Conservation (phyloP, 1,140 invertebrate genomes). For the Platorchestia sp. region DNA sequence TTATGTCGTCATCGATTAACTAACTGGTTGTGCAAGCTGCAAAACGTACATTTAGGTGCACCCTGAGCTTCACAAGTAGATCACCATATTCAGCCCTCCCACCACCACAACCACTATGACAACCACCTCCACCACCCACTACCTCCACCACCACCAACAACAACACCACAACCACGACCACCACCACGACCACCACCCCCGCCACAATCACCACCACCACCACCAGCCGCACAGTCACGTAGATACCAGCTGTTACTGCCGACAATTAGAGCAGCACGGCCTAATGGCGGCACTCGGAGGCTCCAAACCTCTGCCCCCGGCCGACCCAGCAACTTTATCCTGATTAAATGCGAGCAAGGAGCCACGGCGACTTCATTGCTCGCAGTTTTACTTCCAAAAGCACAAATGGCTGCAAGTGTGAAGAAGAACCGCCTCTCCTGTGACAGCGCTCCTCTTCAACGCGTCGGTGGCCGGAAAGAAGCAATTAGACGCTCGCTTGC, state of each 20-base stretch:
- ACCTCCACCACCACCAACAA: too few species aligned
- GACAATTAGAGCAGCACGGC: not conserved
- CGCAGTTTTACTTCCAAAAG: not conserved
- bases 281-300: not conserved
- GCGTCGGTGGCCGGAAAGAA: not conserved
- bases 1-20: too few species aligned
- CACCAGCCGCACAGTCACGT: not conserved
- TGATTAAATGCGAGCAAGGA: not conserved
- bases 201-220: not conserved
- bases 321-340: not conserved
- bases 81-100: not conserved
- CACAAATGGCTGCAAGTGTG: not conserved
- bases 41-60: too few species aligned
- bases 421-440: not conserved
- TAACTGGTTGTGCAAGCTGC: too few species aligned
- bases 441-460: not conserved
- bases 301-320: not conserved
- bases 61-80: too few species aligned
- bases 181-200: not conserved
- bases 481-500: conserved; percentile 32
- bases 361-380: not conserved
- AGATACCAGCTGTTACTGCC: not conserved
- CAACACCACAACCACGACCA: not conserved
- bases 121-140: not conserved
- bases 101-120: not conserved